These are phyloP conservation scores for Steinernema scapterisci DNA, from an alignment of 2,888 invertebrate species.

Conservation along the genomic window DNA sequence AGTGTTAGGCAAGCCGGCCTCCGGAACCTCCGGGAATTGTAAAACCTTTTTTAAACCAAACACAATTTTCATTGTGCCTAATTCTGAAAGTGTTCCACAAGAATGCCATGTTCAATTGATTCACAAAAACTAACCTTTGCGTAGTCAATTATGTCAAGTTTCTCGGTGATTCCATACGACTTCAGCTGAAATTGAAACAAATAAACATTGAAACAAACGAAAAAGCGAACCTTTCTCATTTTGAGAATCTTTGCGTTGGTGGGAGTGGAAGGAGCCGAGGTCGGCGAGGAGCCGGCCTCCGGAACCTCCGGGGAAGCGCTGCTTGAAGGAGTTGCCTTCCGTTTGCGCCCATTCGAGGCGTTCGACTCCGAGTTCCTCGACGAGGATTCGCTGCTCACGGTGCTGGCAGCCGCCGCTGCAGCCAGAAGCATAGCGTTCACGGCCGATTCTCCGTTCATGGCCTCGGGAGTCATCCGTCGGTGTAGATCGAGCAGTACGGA, in stretches of 20 bases:
- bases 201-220: no score
- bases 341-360: background rate
- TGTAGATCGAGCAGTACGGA: constrained; percentile 24
- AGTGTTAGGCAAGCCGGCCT: background rate
- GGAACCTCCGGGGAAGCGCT: constrained; percentile 13
- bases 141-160: constrained; percentile 57
- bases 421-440: constrained; percentile 23
- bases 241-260: constrained; percentile 8
- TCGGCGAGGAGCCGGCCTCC: background rate
- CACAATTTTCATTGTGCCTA: background rate
- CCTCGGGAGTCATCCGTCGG: constrained; percentile 21
- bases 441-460: constrained; percentile 16
- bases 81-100: no score
- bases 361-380: background rate
- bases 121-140: no score
- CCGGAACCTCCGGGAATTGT: background rate
- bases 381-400: background rate
- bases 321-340: constrained; percentile 20
- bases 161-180: constrained; percentile 55
- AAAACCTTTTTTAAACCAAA: background rate
- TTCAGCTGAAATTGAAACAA: constrained; percentile 33
- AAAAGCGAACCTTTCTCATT: background rate
- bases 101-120: no score
- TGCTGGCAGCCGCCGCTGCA: background rate
- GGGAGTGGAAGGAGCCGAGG: background rate